Evolutionary conservation across 2,888 invertebrate species (phyloP).

Genomic region (Acleris emargana): DNA sequence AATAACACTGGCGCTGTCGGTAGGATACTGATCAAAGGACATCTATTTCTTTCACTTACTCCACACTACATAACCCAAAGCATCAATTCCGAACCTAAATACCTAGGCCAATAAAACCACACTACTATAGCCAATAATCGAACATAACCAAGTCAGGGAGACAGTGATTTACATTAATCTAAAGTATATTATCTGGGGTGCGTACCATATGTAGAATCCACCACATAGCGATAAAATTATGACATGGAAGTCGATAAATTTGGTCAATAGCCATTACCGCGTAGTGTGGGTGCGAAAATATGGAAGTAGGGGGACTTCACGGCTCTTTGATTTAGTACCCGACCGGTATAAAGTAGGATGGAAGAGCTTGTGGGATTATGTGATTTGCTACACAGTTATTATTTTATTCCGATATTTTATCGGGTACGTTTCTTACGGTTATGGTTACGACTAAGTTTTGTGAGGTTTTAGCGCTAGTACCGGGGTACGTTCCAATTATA

Average conservation of each 20-base stretch:
- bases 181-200: conserved; percentile 31
- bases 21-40: too few relatives aligned
- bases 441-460: too few relatives aligned
- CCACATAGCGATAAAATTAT: conserved; percentile 79
- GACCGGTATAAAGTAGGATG: conserved; percentile 48
- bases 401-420: conserved; percentile 21
- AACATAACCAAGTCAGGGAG: conserved; percentile 25
- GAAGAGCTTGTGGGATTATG: conserved; percentile 47
- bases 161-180: conserved; percentile 32
- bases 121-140: conserved; percentile 20
- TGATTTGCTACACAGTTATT: conserved; percentile 27
- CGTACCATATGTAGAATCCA: conserved; percentile 38
- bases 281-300: conserved; percentile 80
- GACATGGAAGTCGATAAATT: conserved; percentile 81
- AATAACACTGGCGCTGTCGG: too few relatives aligned
- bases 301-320: conserved; percentile 74
- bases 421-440: neutral
- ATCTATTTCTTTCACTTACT: too few relatives aligned
- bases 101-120: neutral
- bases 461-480: too few relatives aligned
- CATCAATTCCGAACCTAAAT: too few relatives aligned
- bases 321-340: conserved; percentile 77
- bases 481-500: too few relatives aligned
- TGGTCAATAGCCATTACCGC: conserved; percentile 80
- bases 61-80: too few relatives aligned